Evolutionary conservation across 2,797 vertebrate species (phyloP).

Genomic region (Enteromius trimaculatus): DNA sequence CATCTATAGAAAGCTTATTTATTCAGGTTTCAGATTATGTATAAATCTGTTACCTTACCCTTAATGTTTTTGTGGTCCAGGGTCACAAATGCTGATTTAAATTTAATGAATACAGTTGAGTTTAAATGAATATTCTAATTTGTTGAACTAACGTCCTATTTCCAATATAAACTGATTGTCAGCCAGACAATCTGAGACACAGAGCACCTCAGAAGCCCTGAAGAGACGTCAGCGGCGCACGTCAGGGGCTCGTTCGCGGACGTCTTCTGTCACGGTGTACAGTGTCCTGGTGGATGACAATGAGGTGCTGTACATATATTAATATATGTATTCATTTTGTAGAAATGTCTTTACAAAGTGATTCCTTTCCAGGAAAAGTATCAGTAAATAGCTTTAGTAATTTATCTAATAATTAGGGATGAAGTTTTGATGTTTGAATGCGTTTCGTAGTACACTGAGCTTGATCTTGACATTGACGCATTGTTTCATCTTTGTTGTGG

Average conservation of each 20-base stretch:
- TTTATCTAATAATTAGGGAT: neutral
- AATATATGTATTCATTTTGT: neutral
- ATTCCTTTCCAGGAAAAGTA: neutral
- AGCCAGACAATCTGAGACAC: slow-evolving; percentile 43
- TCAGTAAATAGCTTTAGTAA: neutral
- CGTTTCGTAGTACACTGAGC: neutral
- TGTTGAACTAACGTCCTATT: neutral
- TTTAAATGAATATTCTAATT: neutral
- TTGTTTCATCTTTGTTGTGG: slow-evolving; percentile 69
- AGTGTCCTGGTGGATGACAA: slow-evolving; percentile 73
- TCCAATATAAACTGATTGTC: neutral
- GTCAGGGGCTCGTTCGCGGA: slow-evolving; percentile 40
- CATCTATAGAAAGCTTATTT: no score
- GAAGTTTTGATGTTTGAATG: neutral
- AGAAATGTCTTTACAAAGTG: neutral
- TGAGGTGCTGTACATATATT: slow-evolving; percentile 56
- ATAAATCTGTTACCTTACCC: no score
- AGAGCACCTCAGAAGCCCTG: slow-evolving; percentile 34
- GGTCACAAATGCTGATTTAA: neutral
- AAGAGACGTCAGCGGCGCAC: slow-evolving; percentile 33
- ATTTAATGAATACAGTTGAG: neutral
- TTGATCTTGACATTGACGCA: neutral
- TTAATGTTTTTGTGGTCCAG: no score
- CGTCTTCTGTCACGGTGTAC: slow-evolving; percentile 69
- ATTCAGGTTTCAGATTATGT: no score